These are phyloP conservation scores for Formica exsecta DNA, from an alignment of 1,140 invertebrate genomes.

Conservation along the genomic window DNA sequence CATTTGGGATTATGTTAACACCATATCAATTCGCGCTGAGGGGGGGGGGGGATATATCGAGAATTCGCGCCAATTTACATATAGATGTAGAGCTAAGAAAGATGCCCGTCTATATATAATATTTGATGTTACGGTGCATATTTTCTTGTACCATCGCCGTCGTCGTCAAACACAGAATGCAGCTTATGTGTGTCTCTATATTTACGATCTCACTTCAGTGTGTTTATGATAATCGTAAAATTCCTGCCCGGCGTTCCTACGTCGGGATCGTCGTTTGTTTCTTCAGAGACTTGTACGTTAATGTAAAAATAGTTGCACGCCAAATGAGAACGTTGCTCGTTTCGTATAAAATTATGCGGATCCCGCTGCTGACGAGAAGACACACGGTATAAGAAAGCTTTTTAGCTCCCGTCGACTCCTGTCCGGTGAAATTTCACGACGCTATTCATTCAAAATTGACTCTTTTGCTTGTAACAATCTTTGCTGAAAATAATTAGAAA, in stretches of 20 bases:
- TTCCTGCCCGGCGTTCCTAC: background rate
- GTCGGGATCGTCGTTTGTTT: conserved; percentile 25
- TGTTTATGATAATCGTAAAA: conserved; percentile 62
- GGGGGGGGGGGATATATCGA: background rate
- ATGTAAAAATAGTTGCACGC: conserved; percentile 54
- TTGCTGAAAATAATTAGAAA: background rate
- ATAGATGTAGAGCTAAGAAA: background rate
- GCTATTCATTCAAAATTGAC: background rate
- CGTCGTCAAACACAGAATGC: background rate
- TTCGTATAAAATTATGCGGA: conserved; percentile 50
- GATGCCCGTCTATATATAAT: conserved; percentile 9
- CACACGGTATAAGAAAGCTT: conserved; percentile 35
- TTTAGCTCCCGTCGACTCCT: conserved; percentile 24
- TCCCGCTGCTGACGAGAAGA: conserved; percentile 24
- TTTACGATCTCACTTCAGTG: conserved; percentile 46
- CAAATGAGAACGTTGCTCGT: conserved; percentile 35
- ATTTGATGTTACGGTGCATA: background rate
- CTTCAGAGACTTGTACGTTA: conserved; percentile 39
- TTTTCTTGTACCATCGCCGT: conserved; percentile 10
- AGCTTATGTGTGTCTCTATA: conserved; percentile 13
- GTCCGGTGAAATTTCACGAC: conserved; percentile 38
- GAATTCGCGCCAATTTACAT: background rate
- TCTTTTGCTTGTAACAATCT: background rate
- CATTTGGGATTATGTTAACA: no score
- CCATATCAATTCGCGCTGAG: background rate